Conservation (phyloP, 2,888 invertebrate genomes). For the Latrodectus hesperus region DNA sequence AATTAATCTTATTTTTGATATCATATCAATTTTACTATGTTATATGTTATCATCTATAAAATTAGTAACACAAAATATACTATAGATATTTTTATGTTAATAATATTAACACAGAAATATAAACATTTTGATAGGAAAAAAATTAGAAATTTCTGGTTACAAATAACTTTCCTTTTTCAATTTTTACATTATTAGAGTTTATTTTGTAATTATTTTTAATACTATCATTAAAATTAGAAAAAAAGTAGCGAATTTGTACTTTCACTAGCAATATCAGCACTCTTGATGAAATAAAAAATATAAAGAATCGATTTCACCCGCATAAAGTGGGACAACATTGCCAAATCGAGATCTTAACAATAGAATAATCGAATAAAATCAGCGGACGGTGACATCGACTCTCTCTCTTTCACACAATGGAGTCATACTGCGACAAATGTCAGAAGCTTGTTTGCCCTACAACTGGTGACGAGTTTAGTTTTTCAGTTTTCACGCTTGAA, state of each 20-base stretch:
- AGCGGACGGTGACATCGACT: slow-evolving; percentile 31
- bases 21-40: too few species aligned
- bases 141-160: too few species aligned
- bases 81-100: too few species aligned
- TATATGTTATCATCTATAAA: too few species aligned
- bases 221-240: too few species aligned
- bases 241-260: background rate
- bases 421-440: slow-evolving; percentile 20
- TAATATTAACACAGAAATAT: too few species aligned
- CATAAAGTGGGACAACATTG: slow-evolving; percentile 54
- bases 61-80: too few species aligned
- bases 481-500: background rate
- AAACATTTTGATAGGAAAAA: too few species aligned
- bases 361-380: slow-evolving; percentile 43
- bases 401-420: slow-evolving; percentile 17
- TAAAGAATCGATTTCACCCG: slow-evolving; percentile 9
- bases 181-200: too few species aligned
- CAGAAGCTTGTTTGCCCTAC: slow-evolving; percentile 1
- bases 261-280: background rate
- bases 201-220: too few species aligned
- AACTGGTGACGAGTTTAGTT: slow-evolving; percentile 17
- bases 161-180: too few species aligned
- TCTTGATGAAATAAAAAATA: background rate
- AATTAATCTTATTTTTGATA: too few species aligned
- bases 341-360: slow-evolving; percentile 56